phyloP scores from a whole-genome alignment of 2,113 vertebrate species.

The Crypturellus undulatus region DNA sequence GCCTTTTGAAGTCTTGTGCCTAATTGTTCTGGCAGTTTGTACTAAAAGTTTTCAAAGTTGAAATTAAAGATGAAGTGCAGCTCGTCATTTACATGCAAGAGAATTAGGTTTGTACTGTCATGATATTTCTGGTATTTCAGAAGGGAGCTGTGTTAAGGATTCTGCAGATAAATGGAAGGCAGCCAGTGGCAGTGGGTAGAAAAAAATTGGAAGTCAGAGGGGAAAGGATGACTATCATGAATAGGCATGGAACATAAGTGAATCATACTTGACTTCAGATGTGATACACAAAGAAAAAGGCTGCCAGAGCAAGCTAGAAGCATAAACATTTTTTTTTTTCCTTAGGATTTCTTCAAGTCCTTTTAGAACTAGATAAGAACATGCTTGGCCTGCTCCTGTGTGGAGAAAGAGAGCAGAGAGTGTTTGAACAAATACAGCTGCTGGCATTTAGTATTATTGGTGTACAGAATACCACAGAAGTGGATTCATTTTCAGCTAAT shows the following conservation, averaged over 20 bases:
- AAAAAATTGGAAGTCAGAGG: background rate
- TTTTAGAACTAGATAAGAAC: background rate
- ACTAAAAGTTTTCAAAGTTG: background rate
- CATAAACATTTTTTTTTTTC: background rate
- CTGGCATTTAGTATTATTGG: background rate
- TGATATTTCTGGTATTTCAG: background rate
- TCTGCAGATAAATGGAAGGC: background rate
- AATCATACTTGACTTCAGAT: background rate
- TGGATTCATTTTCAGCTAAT: background rate
- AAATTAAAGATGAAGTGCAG: background rate
- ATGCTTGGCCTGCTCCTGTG: background rate
- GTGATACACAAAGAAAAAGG: background rate
- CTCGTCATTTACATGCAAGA: background rate
- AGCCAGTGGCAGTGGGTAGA: background rate
- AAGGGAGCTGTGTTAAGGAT: background rate
- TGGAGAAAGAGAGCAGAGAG: background rate
- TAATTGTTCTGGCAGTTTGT: background rate
- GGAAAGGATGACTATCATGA: background rate
- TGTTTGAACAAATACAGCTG: conserved; percentile 11
- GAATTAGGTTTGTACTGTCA: background rate
- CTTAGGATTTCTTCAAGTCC: background rate
- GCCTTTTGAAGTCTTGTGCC: background rate
- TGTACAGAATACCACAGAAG: background rate
- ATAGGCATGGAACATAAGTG: background rate
- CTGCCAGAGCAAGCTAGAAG: background rate